Conservation (phyloP, 2,888 invertebrate species). For the Apodemia hepburni region DNA sequence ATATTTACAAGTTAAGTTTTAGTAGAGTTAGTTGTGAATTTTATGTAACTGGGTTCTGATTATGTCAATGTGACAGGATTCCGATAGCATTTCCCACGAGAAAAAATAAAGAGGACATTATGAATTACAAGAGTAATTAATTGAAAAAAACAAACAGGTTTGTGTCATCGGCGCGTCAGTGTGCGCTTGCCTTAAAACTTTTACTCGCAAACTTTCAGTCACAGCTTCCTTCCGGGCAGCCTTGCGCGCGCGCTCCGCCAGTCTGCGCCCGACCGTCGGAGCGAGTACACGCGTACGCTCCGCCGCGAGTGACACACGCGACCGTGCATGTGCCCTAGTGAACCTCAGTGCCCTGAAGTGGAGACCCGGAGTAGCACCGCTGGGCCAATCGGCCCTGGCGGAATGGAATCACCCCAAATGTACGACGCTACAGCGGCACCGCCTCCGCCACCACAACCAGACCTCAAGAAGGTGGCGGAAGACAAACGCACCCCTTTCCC, state of each 20-base stretch:
- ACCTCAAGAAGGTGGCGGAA: slow-evolving; percentile 79
- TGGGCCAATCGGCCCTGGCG: slow-evolving; percentile 73
- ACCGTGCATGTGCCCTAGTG: slow-evolving; percentile 66
- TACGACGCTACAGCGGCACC: slow-evolving; percentile 86
- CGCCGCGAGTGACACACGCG: slow-evolving; percentile 43
- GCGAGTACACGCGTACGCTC: slow-evolving; percentile 50
- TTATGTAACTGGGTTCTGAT: background rate
- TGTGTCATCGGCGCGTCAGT: slow-evolving; percentile 22
- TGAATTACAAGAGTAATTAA: slow-evolving; percentile 10
- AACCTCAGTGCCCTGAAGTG: slow-evolving; percentile 75
- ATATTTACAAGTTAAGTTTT: too few relatives aligned
- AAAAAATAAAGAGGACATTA: slow-evolving; percentile 10
- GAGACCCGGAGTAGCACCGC: slow-evolving; percentile 72
- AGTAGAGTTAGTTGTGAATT: background rate
- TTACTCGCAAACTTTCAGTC: slow-evolving; percentile 68
- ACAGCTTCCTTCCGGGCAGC: slow-evolving; percentile 74
- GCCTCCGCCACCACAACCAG: slow-evolving; percentile 82
- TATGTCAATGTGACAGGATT: slow-evolving; percentile 10
- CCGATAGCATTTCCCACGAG: background rate
- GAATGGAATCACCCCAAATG: slow-evolving; percentile 93
- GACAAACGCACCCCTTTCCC: slow-evolving; percentile 87
- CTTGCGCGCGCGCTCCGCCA: slow-evolving; percentile 52
- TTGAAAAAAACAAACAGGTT: slow-evolving; percentile 10
- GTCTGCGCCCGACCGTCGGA: slow-evolving; percentile 60
- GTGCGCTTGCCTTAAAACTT: slow-evolving; percentile 49